Evolutionary conservation across 2,113 vertebrate species (phyloP), one percentile per base, ranked within the genome.

Genomic region (Macrotus californicus): DNA sequence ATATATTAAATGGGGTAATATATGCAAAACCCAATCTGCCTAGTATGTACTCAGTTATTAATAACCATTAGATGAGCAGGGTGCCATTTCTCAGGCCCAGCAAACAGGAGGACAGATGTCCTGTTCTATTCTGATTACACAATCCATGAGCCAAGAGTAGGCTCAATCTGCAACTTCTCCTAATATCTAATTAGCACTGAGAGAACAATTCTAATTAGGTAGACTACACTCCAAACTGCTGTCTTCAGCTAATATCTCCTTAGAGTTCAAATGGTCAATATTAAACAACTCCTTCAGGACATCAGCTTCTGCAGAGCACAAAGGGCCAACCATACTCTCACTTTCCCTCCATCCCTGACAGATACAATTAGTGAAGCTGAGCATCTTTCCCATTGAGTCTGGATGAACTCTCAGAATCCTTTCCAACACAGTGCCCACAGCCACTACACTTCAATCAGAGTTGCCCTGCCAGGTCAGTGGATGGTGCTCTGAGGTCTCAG

Each of bases 91-190:
- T 41, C 66, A 77, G 67, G 24, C 85, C 61, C 85, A 69, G 67
- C 67, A 88, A 94, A 73, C 15, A 88, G 73, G 69, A 66, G 48
- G 76, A 88, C 93, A 96, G 93, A 94, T 95, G 76, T 86, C 61
- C 39, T 77, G 1, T 77, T 95, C 88, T 95, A 59, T 92, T 96
- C 85, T 77, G 61, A 95, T 96, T 91, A 73, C 43, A 36, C 7
- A 77, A 95, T 88, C 90, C 39, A 56, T 36, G 56, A 94, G 90
- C 67, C 72, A 85, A 79, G 61, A 93, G 80, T 88, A 66, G 29
- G 13, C 66, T 92, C 54, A 81, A 61, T 77, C 31, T 70, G 41
- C 12, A 81, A 64, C 36, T 94, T 93, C n/a, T 95, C 43, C 43
- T 96, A 50, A 61, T 90, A 90, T 13, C 34, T 50, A 85, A 94